Base-by-base conservation (phyloP, 2,113 vertebrate genomes). In the Garra rufa region DNA sequence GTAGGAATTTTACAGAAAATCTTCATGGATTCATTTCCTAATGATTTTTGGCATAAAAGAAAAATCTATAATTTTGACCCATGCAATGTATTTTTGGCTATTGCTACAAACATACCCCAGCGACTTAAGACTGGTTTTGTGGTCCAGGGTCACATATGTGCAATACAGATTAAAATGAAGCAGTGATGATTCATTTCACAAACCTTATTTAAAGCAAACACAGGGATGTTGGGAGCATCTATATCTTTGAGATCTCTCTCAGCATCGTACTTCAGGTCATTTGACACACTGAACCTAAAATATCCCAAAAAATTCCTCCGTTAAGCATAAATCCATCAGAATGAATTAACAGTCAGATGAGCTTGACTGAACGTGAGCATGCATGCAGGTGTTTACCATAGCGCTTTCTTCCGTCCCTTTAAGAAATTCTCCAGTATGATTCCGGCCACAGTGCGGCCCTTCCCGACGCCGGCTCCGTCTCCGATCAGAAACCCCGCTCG, bases 171-270 rank as follows among this genome's bases (percentile, higher is more conserved):
- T 3, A 41, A n/a, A 6, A n/a, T n/a, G n/a, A n/a, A 38, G 9
- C 17, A 1, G 30, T 19, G 15, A 69, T 3, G 17, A 55, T 5
- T 34, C 48, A 41, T 7, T 30, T 81, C 19, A 28, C 79, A 52
- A 52, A 99, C 98, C 96, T 99, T 99, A 94, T 97, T 99, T 93
- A 99, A 94, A 83, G 98, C 98, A 46, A 98, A 97, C 91, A 99
- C 97, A 17, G 96, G 94, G 85, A 99, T 97, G 93, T 91, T 91
- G 0, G 92, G 90, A 41, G 98, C 97, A 30, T 99, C 92, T 2
- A 99, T 99, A 91, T 99, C 98, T 91, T 96, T 96, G 88, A 99
- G 95, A 94, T 99, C 98, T 79, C 98, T 95, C 93, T 99, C 98
- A 1, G 98, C 96, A 82, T 99, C 98, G 0, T 97, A 99, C 88